Conservation (phyloP, 30 jellyfish, hydroid and myxozoan species). For the Pelagia noctiluca region DNA sequence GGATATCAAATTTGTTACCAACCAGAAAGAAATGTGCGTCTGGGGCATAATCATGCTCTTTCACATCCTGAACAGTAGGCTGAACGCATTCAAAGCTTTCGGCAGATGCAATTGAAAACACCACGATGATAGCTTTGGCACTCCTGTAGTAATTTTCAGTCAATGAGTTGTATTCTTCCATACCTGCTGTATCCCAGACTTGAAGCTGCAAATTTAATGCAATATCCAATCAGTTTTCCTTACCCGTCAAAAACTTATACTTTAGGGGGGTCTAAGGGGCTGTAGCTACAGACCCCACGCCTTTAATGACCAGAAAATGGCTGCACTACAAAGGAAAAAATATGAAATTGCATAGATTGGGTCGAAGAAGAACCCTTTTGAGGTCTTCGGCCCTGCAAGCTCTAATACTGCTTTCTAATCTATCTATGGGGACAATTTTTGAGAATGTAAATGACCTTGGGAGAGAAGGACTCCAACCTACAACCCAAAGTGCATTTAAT, state of each 20-base stretch:
- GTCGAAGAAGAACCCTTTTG: too few species aligned
- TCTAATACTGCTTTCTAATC: too few species aligned
- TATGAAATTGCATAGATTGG: too few species aligned
- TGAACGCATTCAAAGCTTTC: conserved; percentile 15
- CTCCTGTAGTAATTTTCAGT: conserved; percentile 30
- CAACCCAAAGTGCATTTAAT: too few species aligned
- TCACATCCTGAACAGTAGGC: background rate
- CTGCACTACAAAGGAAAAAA: too few species aligned
- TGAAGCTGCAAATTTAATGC: conserved; percentile 10
- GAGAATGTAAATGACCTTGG: too few species aligned
- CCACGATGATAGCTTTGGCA: conserved; percentile 26
- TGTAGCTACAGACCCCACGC: too few species aligned
- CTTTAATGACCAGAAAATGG: too few species aligned
- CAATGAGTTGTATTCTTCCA: conserved; percentile 47
- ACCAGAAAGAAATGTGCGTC: conserved; percentile 48
- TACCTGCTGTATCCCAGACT: conserved; percentile 56
- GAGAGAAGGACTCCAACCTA: too few species aligned
- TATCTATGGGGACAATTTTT: too few species aligned
- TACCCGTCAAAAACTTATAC: background rate
- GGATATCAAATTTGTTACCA: conserved; percentile 38
- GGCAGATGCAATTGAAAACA: conserved; percentile 13
- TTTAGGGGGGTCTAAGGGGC: background rate
- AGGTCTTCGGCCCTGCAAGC: too few species aligned
- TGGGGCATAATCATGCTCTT: conserved; percentile 30
- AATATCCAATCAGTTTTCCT: too few species aligned